Evolutionary conservation across 2,113 vertebrate genomes (phyloP).

Genomic region (Rafetus swinhoei): DNA sequence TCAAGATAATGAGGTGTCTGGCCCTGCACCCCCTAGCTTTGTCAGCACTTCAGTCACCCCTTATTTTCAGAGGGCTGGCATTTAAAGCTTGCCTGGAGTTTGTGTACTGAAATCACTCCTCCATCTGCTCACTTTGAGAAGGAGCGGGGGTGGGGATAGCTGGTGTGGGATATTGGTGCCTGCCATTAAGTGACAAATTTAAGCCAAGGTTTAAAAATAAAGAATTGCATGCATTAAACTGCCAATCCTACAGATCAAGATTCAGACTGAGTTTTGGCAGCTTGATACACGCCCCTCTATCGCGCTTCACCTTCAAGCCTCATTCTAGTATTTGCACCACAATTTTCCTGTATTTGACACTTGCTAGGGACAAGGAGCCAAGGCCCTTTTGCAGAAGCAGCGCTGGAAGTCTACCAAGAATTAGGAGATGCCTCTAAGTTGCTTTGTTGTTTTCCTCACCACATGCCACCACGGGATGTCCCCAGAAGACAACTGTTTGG

Average conservation of each 20-base stretch:
- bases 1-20: not conserved
- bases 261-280: not conserved
- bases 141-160: not conserved
- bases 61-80: not conserved
- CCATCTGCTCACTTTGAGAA: no score
- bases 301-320: not conserved
- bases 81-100: not conserved
- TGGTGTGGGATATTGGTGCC: not conserved
- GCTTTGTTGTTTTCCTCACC: not conserved
- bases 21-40: not conserved
- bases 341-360: not conserved
- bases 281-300: not conserved
- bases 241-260: not conserved
- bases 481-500: not conserved
- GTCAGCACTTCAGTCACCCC: not conserved
- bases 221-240: not conserved
- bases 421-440: rapidly evolving
- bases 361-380: not conserved
- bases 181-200: not conserved
- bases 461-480: not conserved
- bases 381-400: not conserved
- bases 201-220: not conserved
- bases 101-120: not conserved
- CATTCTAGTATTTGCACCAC: not conserved
- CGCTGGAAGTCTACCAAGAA: not conserved